These are phyloP conservation scores for Meloe dianella DNA, from an alignment of 2,888 invertebrate species.

Conservation along the genomic window DNA sequence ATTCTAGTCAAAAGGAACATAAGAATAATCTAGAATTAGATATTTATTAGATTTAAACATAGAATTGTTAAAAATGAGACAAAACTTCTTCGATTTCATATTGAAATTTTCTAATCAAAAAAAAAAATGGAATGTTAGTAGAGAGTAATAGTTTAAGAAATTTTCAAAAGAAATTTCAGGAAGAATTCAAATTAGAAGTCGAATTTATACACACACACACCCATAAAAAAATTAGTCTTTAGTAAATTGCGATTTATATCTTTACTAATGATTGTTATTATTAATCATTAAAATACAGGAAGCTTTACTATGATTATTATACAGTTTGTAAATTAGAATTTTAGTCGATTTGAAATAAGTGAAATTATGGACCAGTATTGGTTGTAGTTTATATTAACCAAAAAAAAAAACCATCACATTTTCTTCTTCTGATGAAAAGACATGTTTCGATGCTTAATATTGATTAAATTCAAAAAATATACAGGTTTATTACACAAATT, in stretches of 20 bases:
- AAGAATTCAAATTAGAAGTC: background rate
- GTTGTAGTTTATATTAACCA: background rate
- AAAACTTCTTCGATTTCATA: constrained; percentile 19
- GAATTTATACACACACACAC: background rate
- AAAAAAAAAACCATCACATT: background rate
- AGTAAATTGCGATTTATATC: background rate
- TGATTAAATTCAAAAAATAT: background rate
- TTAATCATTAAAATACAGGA: background rate
- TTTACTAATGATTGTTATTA: background rate
- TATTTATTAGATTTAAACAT: constrained; percentile 6
- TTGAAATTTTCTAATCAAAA: constrained; percentile 27
- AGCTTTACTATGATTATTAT: constrained; percentile 2
- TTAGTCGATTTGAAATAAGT: background rate
- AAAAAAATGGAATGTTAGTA: constrained; percentile 28
- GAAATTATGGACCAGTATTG: background rate
- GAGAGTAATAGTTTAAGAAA: constrained; percentile 14
- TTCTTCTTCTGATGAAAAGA: background rate
- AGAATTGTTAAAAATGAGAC: background rate
- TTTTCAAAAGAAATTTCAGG: constrained; percentile 8
- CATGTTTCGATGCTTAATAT: constrained; percentile 2
- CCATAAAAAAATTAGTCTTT: background rate
- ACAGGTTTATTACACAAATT: background rate
- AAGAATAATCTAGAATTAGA: background rate
- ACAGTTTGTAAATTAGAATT: background rate
- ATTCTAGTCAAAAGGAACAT: constrained; percentile 13